Evolutionary conservation across 2,797 vertebrate species (phyloP).

Genomic region (Martes flavigula): DNA sequence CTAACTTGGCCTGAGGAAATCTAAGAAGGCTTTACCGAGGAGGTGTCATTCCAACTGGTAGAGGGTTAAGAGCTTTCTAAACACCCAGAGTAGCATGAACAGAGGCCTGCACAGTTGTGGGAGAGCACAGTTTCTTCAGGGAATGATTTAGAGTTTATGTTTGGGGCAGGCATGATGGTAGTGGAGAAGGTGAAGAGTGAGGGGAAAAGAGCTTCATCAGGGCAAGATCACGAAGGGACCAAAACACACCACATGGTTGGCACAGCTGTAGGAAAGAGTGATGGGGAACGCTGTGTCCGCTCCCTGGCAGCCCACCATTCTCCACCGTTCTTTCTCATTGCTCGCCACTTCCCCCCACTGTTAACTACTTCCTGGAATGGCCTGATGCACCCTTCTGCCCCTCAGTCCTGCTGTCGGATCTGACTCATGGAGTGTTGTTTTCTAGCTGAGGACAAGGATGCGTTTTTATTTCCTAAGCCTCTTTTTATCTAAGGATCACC

Average conservation of each 20-base stretch:
- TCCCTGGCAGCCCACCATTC: background rate
- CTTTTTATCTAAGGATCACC: constrained; percentile 3
- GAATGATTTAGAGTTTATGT: background rate
- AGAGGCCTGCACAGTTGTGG: background rate
- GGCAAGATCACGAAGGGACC: background rate
- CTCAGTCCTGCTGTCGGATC: background rate
- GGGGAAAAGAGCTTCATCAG: background rate
- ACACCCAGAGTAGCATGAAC: background rate
- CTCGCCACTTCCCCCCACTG: background rate
- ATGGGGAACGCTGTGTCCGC: background rate
- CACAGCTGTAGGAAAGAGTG: background rate
- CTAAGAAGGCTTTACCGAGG: background rate
- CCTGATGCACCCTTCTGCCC: background rate
- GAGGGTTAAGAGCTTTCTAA: background rate
- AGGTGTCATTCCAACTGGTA: background rate
- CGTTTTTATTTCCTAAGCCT: constrained; percentile 20
- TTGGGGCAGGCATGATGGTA: background rate
- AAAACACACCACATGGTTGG: background rate
- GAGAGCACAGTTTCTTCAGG: background rate
- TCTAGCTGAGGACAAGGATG: constrained; percentile 2
- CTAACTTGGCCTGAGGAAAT: background rate
- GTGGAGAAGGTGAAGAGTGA: background rate
- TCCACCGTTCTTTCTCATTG: background rate
- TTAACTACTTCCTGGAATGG: constrained; percentile 55
- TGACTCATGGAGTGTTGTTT: background rate